phyloP scores from a whole-genome alignment of 2,113 vertebrate species.

The Hyla sarda region DNA sequence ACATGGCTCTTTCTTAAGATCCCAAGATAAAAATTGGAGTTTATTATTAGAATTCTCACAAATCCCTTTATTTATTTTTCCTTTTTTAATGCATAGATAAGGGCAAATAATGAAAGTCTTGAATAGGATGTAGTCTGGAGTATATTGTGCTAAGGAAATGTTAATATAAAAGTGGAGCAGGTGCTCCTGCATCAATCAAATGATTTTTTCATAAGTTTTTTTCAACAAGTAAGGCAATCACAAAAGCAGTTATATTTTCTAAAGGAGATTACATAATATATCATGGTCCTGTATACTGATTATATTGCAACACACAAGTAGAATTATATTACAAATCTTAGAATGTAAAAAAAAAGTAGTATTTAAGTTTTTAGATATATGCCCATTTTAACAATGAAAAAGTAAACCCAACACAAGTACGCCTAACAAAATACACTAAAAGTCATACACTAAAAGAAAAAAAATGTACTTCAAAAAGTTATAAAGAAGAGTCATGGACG shows the following conservation, averaged over 20 bases:
- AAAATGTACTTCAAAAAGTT: constrained; percentile 11
- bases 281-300: neutral
- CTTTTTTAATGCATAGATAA: neutral
- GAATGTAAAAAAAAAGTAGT: neutral
- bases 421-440: neutral
- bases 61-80: neutral
- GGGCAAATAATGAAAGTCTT: neutral
- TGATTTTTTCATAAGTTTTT: neutral
- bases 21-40: neutral
- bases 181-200: neutral
- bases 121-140: neutral
- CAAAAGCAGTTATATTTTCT: neutral
- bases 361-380: neutral
- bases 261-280: neutral
- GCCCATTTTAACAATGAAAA: neutral
- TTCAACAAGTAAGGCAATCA: neutral
- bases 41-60: neutral
- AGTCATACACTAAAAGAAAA: constrained; percentile 8
- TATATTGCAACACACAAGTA: neutral
- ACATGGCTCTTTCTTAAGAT: neutral
- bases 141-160: neutral
- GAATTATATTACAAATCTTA: neutral
- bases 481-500: neutral
- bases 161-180: neutral
- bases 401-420: neutral